These are phyloP conservation scores for Strigops habroptila DNA, from an alignment of 2,113 vertebrate genomes.

Conservation along the genomic window DNA sequence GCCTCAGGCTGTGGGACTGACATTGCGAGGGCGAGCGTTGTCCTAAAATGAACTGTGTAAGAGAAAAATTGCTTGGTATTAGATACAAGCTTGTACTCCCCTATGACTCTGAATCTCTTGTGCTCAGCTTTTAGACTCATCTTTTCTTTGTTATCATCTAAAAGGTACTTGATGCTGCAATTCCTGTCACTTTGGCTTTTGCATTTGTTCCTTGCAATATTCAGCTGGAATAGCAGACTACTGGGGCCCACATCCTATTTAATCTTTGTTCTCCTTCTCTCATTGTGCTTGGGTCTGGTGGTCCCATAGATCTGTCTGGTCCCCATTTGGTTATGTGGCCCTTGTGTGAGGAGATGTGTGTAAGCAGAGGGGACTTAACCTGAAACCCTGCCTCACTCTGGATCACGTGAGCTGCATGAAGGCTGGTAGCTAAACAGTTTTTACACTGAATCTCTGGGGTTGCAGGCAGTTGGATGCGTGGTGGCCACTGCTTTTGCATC, in stretches of 20 bases:
- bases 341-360: background rate
- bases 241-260: background rate
- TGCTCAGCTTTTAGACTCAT: background rate
- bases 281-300: background rate
- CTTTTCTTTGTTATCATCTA: background rate
- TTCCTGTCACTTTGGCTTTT: conserved; percentile 1
- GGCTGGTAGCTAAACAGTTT: background rate
- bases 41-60: conserved; percentile 52
- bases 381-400: accelerated
- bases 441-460: accelerated
- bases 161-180: background rate
- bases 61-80: background rate
- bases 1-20: conserved; percentile 20
- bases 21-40: background rate
- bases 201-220: background rate
- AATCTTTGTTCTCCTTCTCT: background rate
- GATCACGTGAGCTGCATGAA: accelerated
- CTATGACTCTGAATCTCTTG: background rate
- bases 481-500: background rate
- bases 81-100: background rate
- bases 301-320: background rate
- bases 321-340: background rate
- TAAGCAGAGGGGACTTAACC: background rate
- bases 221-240: background rate
- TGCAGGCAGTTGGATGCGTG: accelerated